These are phyloP conservation scores for Cydia fagiglandana DNA, from an alignment of 1,140 invertebrate genomes.

Conservation along the genomic window DNA sequence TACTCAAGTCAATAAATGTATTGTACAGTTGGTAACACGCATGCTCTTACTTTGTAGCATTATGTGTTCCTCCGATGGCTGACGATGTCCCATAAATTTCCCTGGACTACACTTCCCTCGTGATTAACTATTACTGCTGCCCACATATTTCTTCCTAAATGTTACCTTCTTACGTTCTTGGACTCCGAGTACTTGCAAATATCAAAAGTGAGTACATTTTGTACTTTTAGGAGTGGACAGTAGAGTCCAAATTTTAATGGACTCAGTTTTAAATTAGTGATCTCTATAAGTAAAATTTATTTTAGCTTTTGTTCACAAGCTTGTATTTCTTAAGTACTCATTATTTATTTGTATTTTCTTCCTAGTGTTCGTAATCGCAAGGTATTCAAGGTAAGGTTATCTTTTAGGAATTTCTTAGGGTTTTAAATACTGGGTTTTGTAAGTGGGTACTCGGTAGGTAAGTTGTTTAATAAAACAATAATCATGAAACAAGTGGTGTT, in stretches of 20 bases:
- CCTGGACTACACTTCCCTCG: background rate
- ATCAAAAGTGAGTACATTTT: background rate
- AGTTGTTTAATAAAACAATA: background rate
- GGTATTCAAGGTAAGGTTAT: too few relatives aligned
- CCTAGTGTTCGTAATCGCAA: too few relatives aligned
- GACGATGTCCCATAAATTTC: background rate
- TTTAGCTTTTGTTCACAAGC: too few relatives aligned
- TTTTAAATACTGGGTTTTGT: too few relatives aligned
- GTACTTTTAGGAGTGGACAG: background rate
- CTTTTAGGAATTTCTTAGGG: too few relatives aligned
- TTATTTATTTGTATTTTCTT: too few relatives aligned
- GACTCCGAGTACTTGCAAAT: constrained; percentile 47
- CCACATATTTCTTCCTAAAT: constrained; percentile 31
- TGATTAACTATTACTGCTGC: background rate
- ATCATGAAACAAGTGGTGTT: background rate
- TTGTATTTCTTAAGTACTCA: too few relatives aligned
- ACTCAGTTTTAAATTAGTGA: background rate
- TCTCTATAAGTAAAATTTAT: too few relatives aligned
- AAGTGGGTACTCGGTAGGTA: too few relatives aligned
- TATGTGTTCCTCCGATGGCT: background rate
- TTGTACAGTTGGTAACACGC: too few relatives aligned
- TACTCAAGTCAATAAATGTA: too few relatives aligned
- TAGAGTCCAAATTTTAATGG: background rate
- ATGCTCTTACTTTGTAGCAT: background rate
- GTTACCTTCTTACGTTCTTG: constrained; percentile 33